A percentile compares a stretch with the other conserved stretches of the same genome.
Conservation (phyloP, 2,113 vertebrate species). For the Nematolebias whitei region DNA sequence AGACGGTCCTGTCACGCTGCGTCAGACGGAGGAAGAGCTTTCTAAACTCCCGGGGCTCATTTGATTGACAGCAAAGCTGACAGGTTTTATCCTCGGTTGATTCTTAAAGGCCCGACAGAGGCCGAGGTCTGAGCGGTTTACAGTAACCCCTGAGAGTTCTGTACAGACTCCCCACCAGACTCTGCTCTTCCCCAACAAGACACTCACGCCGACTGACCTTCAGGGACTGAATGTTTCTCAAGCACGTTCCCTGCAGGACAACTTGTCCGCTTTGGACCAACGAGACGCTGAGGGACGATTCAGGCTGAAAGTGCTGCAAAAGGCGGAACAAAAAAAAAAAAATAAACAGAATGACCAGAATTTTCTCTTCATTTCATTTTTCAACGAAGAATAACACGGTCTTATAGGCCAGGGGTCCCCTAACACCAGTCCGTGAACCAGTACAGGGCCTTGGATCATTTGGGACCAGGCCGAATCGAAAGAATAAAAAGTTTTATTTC, state of each 20-base stretch:
- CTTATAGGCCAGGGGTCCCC: too few relatives aligned
- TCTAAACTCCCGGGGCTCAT: slow-evolving; percentile 27
- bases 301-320: neutral
- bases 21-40: slow-evolving; percentile 33
- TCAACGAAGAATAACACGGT: slow-evolving; percentile 10
- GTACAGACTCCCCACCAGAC: neutral
- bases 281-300: slow-evolving; percentile 9
- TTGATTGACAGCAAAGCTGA: slow-evolving; percentile 25
- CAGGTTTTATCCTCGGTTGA: slow-evolving; percentile 9
- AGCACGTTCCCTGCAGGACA: slow-evolving; percentile 7
- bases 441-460: too few relatives aligned
- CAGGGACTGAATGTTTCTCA: neutral
- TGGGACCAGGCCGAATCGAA: too few relatives aligned
- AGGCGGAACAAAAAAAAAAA: slow-evolving; percentile 5
- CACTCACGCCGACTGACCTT: neutral
- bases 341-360: neutral
- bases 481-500: too few relatives aligned
- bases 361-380: neutral
- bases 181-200: neutral
- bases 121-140: neutral
- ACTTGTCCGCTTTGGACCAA: slow-evolving; percentile 13
- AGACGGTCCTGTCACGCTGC: slow-evolving; percentile 33
- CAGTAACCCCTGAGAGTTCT: neutral
- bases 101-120: slow-evolving; percentile 13
- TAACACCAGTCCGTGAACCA: too few relatives aligned